Conservation (phyloP, 2,888 invertebrate species). For the Perdita meconis region DNA sequence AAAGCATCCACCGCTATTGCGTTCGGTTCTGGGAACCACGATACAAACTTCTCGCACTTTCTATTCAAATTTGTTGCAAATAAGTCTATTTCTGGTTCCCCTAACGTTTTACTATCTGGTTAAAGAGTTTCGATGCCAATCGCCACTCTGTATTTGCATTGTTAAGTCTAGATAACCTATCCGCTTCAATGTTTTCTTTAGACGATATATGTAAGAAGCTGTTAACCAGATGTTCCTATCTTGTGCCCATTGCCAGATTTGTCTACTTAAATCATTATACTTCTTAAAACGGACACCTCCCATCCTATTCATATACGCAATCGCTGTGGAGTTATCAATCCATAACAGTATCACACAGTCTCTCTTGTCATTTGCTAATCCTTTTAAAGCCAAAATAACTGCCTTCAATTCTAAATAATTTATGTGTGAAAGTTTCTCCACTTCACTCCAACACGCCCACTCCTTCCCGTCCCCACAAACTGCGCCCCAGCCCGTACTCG, state of each 20-base stretch:
- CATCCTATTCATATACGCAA: not conserved
- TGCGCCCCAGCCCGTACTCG: not conserved
- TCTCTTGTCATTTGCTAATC: not conserved
- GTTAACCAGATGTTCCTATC: not conserved
- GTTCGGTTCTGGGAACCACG: not conserved
- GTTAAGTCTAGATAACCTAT: not conserved
- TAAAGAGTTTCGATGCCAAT: not conserved
- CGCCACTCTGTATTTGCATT: conserved; percentile 15
- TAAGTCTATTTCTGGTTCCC: not conserved
- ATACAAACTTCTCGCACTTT: not conserved
- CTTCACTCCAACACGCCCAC: too few species aligned
- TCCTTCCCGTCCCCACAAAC: too few species aligned
- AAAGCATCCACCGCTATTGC: not conserved
- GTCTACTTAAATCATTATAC: not conserved
- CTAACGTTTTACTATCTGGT: not conserved
- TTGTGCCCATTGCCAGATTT: conserved; percentile 21
- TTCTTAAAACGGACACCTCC: not conserved
- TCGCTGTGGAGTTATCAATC: not conserved
- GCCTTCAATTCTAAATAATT: conserved; percentile 1
- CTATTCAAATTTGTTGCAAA: not conserved
- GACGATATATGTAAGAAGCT: not conserved
- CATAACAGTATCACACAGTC: not conserved
- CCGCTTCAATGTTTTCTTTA: not conserved
- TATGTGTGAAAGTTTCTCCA: too few species aligned
- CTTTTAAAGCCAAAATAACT: not conserved